Conservation (phyloP, 2,113 vertebrate genomes). For the Sturnus vulgaris region DNA sequence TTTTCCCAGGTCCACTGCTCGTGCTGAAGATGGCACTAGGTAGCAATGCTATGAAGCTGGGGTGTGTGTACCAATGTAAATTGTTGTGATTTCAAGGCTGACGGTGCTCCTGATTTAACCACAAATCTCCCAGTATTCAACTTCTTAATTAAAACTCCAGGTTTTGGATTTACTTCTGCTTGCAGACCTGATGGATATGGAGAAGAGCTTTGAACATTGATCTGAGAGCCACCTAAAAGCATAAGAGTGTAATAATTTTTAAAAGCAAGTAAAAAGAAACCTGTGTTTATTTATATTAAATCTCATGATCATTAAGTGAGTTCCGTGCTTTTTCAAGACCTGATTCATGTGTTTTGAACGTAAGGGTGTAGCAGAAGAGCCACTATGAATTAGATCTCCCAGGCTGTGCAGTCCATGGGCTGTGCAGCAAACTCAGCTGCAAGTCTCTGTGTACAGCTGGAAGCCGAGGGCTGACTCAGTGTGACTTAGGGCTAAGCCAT, state of each 20-base stretch:
- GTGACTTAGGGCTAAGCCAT: neutral
- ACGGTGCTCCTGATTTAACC: neutral
- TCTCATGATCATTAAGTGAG: neutral
- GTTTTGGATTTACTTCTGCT: neutral
- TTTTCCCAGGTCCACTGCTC: neutral
- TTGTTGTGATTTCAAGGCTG: neutral
- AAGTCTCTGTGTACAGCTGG: neutral
- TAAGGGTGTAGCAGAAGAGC: neutral
- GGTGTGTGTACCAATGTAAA: neutral
- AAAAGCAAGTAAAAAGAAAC: neutral
- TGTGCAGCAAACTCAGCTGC: neutral
- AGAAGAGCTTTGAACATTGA: neutral
- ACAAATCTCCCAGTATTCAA: neutral
- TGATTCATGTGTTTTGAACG: neutral
- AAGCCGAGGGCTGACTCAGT: neutral
- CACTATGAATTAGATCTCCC: neutral
- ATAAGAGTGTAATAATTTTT: neutral
- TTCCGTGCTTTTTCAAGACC: neutral
- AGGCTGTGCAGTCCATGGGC: neutral
- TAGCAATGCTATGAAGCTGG: neutral
- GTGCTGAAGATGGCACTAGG: neutral
- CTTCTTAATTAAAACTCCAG: conserved; percentile 2
- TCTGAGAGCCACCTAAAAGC: neutral
- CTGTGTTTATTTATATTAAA: neutral
- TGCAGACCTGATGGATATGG: neutral